These are phyloP conservation scores for Numida meleagris DNA, from an alignment of 2,113 vertebrate genomes.

Conservation along the genomic window DNA sequence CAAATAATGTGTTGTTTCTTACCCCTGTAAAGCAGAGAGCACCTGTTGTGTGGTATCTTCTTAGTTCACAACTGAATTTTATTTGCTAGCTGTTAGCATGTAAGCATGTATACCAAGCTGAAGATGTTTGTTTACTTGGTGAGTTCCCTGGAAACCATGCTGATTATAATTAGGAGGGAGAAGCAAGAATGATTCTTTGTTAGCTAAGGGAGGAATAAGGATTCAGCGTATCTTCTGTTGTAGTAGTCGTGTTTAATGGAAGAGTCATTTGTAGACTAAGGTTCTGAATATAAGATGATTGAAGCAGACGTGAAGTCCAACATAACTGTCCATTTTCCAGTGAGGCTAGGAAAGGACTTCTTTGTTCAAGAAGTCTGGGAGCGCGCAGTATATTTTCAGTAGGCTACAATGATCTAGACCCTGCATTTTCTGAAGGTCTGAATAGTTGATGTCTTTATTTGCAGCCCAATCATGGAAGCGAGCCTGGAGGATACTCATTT, in stretches of 20 bases:
- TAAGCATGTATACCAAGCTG: neutral
- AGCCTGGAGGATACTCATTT: slow-evolving; percentile 79
- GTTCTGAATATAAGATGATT: neutral
- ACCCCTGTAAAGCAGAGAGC: neutral
- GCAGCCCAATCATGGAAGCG: slow-evolving; percentile 85
- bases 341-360: neutral
- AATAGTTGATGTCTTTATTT: slow-evolving; percentile 11
- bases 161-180: neutral
- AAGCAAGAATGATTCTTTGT: neutral
- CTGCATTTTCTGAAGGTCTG: neutral
- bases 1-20: neutral
- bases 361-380: neutral
- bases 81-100: neutral
- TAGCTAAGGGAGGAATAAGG: neutral
- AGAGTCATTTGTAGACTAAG: neutral
- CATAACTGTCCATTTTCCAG: neutral
- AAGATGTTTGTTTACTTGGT: neutral
- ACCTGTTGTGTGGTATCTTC: neutral
- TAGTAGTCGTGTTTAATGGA: neutral
- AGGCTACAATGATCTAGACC: neutral
- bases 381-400: neutral
- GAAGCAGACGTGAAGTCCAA: neutral
- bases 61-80: neutral
- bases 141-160: neutral
- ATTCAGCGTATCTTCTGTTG: neutral